phyloP scores from a whole-genome alignment of 2,888 invertebrate genomes.

The Caenorhabditis japonica region DNA sequence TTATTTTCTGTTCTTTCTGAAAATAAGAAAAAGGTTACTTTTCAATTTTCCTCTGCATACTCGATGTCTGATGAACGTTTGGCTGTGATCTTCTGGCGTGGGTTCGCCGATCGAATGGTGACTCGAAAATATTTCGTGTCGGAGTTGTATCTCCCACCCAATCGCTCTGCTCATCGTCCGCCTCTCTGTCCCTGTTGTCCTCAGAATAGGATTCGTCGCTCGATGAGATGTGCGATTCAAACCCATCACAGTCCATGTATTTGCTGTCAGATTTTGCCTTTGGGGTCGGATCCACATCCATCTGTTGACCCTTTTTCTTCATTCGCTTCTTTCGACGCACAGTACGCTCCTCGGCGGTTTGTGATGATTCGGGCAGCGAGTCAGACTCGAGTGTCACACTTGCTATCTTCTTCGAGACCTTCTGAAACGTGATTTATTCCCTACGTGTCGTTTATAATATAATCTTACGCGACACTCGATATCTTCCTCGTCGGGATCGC shows the following conservation, averaged over 20 bases:
- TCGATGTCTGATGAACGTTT: slow-evolving; percentile 30
- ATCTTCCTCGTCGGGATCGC: slow-evolving; percentile 44
- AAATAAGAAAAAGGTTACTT: slow-evolving; percentile 3
- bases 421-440: too few relatives aligned
- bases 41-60: slow-evolving; percentile 49
- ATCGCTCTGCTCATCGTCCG: slow-evolving; percentile 74
- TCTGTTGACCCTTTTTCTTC: slow-evolving; percentile 38
- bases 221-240: slow-evolving; percentile 62
- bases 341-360: slow-evolving; percentile 30
- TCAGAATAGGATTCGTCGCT: slow-evolving; percentile 52
- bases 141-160: slow-evolving; percentile 66
- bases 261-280: slow-evolving; percentile 36
- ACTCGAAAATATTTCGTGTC: slow-evolving; percentile 16
- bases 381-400: slow-evolving; percentile 66
- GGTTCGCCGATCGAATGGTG: slow-evolving; percentile 33
- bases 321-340: slow-evolving; percentile 41
- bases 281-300: slow-evolving; percentile 52
- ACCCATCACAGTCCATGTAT: slow-evolving; percentile 56
- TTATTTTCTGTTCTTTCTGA: background rate
- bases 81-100: slow-evolving; percentile 37
- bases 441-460: background rate
- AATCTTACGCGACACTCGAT: slow-evolving; percentile 39
- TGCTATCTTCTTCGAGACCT: slow-evolving; percentile 53
- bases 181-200: slow-evolving; percentile 53
- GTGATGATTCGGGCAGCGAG: slow-evolving; percentile 57